Evolutionary conservation across 2,888 invertebrate genomes (phyloP), one percentile per base, ranked within the genome.

Genomic region (Cheilosia grossa): DNA sequence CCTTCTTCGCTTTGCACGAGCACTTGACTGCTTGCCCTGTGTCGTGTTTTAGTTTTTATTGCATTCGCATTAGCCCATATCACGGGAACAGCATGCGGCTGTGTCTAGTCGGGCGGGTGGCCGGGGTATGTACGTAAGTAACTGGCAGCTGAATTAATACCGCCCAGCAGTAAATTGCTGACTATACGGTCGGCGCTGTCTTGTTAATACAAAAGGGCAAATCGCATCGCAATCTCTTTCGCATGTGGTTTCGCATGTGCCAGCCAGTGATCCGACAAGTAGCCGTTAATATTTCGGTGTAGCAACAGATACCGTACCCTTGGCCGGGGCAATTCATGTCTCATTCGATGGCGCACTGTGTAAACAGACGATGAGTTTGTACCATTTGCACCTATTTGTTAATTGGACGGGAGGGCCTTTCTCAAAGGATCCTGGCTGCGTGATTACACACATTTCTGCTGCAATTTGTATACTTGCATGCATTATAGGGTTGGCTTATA

Each of bases 331-430:
- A 13, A 51, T 15, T 15, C 51, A 24, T 51, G 66, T 53, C 58
- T 53, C 64, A 51, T 72, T 58, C 17, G 53, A 58, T 58, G 59
- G 24, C 27, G 42, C 54, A n/a, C 51, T 61, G 72, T 78, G 78
- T 79, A 73, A 78, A 85, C 80, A 70, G 13, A 53, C 80, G 53
- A 83, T 75, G 80, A 69, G 80, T 53, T 83, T 83, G 83, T 80
- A 66, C 63, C 80, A 79, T 88, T 87, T 88, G 82, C 87, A 87
- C 87, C 87, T 83, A 87, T 87, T 87, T 87, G 88, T 87, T 88
- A 87, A 87, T 88, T 87, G 87, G 87, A 74, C 59, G 63, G 10
- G 40, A 74, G 51, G 30, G 27, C 27, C 19, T 37, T 51, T 19
- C 17, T 53, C 49, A 21, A 51, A 51, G 67, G 30, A 53, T 59